These are phyloP conservation scores for Sciaenops ocellatus DNA, from an alignment of 2,797 vertebrate species.

Conservation along the genomic window DNA sequence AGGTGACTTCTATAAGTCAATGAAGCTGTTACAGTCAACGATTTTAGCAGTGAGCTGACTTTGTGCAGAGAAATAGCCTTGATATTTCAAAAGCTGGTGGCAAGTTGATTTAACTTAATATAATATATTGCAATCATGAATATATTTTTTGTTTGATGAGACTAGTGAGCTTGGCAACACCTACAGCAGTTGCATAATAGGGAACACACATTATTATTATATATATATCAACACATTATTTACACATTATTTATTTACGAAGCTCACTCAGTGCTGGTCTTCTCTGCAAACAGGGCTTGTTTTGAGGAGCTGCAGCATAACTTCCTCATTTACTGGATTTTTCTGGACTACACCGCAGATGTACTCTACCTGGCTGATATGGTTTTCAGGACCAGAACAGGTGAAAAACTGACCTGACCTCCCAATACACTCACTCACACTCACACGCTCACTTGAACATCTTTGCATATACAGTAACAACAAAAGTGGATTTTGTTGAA, in stretches of 20 bases:
- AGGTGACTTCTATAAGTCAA: slow-evolving; percentile 83
- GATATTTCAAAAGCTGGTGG: neutral
- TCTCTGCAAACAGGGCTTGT: slow-evolving; percentile 87
- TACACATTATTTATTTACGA: neutral
- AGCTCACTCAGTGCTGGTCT: slow-evolving; percentile 1
- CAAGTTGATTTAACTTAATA: neutral
- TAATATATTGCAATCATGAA: slow-evolving; percentile 2
- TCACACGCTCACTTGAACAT: neutral
- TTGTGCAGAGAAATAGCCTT: neutral
- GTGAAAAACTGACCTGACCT: slow-evolving; percentile 78
- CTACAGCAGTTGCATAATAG: neutral
- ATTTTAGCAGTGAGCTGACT: neutral
- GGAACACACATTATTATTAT: too few relatives aligned
- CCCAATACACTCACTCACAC: neutral
- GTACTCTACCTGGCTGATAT: slow-evolving; percentile 93
- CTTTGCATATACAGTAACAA: neutral
- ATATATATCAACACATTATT: too few relatives aligned
- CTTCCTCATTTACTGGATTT: slow-evolving; percentile 89
- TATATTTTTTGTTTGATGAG: neutral
- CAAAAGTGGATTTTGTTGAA: neutral
- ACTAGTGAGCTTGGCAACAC: neutral
- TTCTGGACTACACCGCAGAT: slow-evolving; percentile 93
- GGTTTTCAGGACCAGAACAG: slow-evolving; percentile 92
- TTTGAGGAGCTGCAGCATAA: slow-evolving; percentile 96
- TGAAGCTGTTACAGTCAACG: neutral